Conservation (phyloP, 2,797 vertebrate genomes). For the Pseudocheirus occidentalis region DNA sequence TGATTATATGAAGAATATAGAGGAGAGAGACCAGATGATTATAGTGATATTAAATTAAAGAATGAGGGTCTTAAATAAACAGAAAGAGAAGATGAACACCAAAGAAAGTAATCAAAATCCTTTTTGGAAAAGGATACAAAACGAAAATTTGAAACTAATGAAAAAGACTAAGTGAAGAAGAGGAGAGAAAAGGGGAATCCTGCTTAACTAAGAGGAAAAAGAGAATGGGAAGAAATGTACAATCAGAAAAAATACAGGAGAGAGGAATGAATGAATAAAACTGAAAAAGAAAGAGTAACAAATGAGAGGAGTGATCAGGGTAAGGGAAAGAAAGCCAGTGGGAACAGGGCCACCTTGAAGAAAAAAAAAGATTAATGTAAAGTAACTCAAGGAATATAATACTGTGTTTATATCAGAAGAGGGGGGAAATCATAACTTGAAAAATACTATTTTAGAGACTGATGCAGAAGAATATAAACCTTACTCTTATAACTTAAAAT, state of each 20-base stretch:
- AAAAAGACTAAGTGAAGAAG: background rate
- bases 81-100: background rate
- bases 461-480: background rate
- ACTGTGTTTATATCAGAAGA: background rate
- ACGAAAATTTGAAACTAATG: background rate
- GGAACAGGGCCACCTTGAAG: background rate
- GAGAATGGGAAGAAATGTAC: background rate
- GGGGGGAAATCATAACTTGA: background rate
- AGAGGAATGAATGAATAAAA: background rate
- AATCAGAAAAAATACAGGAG: too few relatives aligned
- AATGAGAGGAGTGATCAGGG: background rate
- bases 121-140: background rate
- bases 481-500: background rate
- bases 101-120: background rate
- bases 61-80: background rate
- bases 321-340: background rate
- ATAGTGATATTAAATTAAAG: background rate
- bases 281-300: background rate
- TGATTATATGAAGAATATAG: background rate
- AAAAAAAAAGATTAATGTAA: background rate
- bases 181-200: background rate
- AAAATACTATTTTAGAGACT: background rate
- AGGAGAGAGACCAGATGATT: background rate
- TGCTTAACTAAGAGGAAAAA: background rate
- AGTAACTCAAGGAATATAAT: background rate